phyloP scores from a whole-genome alignment of 1,140 invertebrate species.

The Colletes latitarsis region DNA sequence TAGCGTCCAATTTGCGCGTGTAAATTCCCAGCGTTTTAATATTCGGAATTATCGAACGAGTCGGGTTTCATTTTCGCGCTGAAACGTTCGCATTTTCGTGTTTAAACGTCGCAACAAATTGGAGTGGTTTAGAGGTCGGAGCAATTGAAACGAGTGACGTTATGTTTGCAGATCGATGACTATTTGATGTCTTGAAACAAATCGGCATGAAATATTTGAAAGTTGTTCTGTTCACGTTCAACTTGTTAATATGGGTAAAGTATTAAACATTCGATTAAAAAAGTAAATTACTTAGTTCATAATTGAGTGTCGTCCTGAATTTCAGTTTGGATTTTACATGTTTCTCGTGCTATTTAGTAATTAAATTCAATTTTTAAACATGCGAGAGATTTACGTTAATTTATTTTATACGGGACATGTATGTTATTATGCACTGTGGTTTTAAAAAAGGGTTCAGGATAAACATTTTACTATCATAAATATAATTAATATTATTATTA shows the following conservation, averaged over 20 bases:
- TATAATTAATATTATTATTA: too few relatives aligned
- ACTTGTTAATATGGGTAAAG: slow-evolving; percentile 83
- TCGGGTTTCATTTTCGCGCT: not conserved
- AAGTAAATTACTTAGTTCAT: not conserved
- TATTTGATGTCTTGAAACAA: slow-evolving; percentile 60
- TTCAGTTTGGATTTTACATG: not conserved
- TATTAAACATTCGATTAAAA: slow-evolving; percentile 24
- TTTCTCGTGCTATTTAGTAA: not conserved
- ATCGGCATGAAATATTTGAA: slow-evolving; percentile 79
- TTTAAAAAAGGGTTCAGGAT: too few relatives aligned
- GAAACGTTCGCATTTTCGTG: not conserved
- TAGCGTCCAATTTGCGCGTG: not conserved
- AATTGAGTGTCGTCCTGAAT: not conserved
- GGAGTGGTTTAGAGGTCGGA: not conserved
- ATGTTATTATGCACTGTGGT: too few relatives aligned
- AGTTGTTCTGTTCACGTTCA: slow-evolving; percentile 80
- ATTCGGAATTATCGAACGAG: not conserved
- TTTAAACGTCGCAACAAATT: not conserved
- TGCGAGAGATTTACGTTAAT: too few relatives aligned
- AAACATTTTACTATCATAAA: too few relatives aligned
- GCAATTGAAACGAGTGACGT: not conserved
- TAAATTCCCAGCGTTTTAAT: not conserved
- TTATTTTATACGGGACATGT: too few relatives aligned
- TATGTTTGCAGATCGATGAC: slow-evolving; percentile 71
- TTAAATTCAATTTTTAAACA: too few relatives aligned